Conservation (phyloP, 2,113 vertebrate species). For the Porphyrio hochstetteri region DNA sequence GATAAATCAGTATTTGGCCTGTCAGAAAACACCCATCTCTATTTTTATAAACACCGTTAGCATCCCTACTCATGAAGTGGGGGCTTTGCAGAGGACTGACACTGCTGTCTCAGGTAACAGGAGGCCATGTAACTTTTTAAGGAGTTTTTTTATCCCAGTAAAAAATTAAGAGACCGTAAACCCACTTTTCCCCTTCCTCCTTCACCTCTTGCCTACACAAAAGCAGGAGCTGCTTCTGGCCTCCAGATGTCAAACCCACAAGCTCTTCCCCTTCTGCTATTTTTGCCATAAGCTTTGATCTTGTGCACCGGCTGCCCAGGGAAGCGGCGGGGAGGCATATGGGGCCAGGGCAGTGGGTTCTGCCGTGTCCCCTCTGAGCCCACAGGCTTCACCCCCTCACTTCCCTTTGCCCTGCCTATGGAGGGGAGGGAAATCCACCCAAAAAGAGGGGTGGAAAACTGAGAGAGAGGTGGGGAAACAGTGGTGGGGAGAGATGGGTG, state of each 20-base stretch:
- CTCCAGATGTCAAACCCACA: conserved; percentile 73
- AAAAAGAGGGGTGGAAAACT: not conserved
- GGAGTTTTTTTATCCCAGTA: not conserved
- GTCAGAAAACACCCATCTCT: not conserved
- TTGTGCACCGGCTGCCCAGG: conserved; percentile 37
- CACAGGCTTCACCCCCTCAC: fast-evolving
- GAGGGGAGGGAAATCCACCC: not conserved
- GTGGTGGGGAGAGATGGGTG: fast-evolving
- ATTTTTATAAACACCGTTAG: not conserved
- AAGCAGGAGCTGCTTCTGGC: conserved; percentile 67
- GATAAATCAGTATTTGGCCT: not conserved
- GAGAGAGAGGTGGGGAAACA: not conserved
- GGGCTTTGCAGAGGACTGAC: not conserved
- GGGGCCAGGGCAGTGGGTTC: not conserved
- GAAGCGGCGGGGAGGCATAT: not conserved
- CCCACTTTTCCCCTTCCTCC: not conserved
- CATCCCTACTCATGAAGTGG: not conserved
- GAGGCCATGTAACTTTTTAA: not conserved
- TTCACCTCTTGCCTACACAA: not conserved
- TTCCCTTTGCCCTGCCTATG: not conserved
- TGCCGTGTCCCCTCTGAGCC: not conserved
- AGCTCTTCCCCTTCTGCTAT: conserved; percentile 66
- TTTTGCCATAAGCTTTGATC: conserved; percentile 71
- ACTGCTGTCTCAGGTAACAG: not conserved
- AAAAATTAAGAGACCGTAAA: not conserved